These are phyloP conservation scores for Scarus forsteni DNA, from an alignment of 2,797 vertebrate genomes.

Conservation along the genomic window DNA sequence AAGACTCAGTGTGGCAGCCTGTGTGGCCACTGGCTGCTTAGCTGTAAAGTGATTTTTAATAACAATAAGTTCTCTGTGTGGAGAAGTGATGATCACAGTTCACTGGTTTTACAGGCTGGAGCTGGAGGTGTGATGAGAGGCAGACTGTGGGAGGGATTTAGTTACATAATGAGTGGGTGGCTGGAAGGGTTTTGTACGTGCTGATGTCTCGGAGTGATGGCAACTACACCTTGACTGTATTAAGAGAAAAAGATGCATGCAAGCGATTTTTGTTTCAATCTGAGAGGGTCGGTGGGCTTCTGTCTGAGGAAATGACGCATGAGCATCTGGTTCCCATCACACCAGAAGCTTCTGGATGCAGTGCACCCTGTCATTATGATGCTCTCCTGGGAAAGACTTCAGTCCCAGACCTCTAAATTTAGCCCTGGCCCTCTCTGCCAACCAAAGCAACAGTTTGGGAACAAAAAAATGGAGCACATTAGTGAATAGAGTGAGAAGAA, in stretches of 20 bases:
- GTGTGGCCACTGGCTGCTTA: background rate
- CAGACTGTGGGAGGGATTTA: slow-evolving; percentile 24
- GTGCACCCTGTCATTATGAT: slow-evolving; percentile 70
- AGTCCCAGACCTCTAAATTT: slow-evolving; percentile 63
- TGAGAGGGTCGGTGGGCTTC: background rate
- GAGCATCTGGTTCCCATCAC: slow-evolving; percentile 64
- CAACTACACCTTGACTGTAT: background rate
- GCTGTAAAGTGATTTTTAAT: background rate
- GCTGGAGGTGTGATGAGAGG: slow-evolving; percentile 40
- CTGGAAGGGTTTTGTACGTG: background rate
- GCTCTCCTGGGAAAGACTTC: slow-evolving; percentile 46
- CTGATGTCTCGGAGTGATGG: background rate
- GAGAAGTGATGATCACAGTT: background rate
- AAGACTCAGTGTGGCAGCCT: slow-evolving; percentile 3
- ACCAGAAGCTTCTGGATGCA: slow-evolving; percentile 44
- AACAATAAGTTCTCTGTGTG: background rate
- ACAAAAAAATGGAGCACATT: slow-evolving; percentile 42
- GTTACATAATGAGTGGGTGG: slow-evolving; percentile 43
- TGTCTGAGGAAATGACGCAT: slow-evolving; percentile 13
- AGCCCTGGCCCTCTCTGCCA: slow-evolving; percentile 50
- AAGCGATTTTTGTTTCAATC: background rate
- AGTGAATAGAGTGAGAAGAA: background rate
- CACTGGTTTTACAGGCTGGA: slow-evolving; percentile 15
- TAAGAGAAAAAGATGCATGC: too few relatives aligned
- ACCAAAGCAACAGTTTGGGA: slow-evolving; percentile 53